Conservation (phyloP, 2,797 vertebrate genomes). For the Caiman crocodilus region DNA sequence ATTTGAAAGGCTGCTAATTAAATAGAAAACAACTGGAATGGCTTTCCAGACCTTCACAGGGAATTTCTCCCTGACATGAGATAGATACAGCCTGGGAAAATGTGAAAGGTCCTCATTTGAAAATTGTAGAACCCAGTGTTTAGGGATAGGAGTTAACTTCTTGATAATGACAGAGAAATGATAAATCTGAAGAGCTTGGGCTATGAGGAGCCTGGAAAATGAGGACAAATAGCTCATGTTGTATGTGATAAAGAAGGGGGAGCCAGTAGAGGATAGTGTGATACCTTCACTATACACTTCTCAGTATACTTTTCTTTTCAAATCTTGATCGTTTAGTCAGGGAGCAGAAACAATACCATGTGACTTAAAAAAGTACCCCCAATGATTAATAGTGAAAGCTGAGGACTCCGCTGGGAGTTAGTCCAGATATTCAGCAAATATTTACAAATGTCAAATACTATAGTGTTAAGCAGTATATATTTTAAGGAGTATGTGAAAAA, state of each 20-base stretch:
- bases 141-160: not conserved
- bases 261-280: not conserved
- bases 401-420: not conserved
- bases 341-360: not conserved
- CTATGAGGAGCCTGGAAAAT: not conserved
- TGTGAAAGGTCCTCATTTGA: too few species aligned
- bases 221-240: not conserved
- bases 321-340: not conserved
- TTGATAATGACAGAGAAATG: not conserved
- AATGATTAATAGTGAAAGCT: not conserved
- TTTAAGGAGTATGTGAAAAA: not conserved
- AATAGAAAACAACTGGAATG: too few species aligned
- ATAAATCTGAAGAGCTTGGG: not conserved
- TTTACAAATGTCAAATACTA: not conserved
- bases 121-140: too few species aligned
- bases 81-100: too few species aligned
- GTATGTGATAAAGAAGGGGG: not conserved
- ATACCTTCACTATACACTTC: not conserved
- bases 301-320: not conserved
- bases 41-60: too few species aligned
- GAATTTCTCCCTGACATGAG: too few species aligned
- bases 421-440: not conserved
- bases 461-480: not conserved
- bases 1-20: too few species aligned
- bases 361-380: not conserved